Evolutionary conservation across 2,797 vertebrate species (phyloP).

Genomic region (Pseudochirops cupreus): DNA sequence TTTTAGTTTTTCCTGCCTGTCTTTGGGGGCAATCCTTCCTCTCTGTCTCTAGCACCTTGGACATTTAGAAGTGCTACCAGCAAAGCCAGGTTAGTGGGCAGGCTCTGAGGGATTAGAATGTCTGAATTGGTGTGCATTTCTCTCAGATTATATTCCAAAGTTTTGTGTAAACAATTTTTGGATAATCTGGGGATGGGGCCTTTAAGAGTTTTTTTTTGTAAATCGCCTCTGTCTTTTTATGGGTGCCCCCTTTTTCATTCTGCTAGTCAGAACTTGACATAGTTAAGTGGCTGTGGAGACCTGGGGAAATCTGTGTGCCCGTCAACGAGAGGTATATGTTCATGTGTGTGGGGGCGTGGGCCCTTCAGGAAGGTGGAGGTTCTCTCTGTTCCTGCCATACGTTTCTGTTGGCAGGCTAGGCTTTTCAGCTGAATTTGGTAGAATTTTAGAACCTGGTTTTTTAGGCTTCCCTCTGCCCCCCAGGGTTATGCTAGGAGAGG

Average conservation of each 20-base stretch:
- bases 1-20: not conserved
- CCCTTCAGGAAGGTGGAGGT: not conserved
- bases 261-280: not conserved
- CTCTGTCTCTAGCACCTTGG: not conserved
- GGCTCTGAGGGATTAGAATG: not conserved
- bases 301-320: not conserved
- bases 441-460: not conserved
- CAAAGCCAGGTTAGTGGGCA: not conserved
- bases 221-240: not conserved
- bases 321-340: not conserved
- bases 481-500: constrained; percentile 41
- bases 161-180: not conserved
- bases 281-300: not conserved
- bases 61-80: not conserved
- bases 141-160: not conserved
- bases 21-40: not conserved
- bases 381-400: not conserved
- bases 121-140: not conserved
- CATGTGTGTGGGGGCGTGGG: not conserved
- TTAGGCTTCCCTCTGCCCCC: not conserved
- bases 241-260: not conserved
- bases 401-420: constrained; percentile 3
- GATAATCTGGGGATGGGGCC: not conserved
- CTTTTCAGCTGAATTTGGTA: not conserved
- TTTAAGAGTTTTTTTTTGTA: not conserved